These are phyloP conservation scores for Petromus typicus DNA, from an alignment of 2,113 vertebrate species.

Conservation along the genomic window DNA sequence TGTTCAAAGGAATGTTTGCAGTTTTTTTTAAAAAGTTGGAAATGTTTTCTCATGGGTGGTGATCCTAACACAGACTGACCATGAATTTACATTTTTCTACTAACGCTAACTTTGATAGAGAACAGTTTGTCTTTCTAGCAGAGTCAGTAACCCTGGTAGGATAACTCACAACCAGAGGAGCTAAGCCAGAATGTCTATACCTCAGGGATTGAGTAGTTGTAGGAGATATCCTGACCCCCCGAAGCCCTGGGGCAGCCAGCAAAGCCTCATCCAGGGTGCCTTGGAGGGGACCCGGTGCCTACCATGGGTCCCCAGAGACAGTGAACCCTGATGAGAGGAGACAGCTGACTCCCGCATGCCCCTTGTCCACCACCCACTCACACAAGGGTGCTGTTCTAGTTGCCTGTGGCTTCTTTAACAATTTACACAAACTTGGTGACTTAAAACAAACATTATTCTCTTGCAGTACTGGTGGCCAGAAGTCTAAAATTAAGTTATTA, in stretches of 20 bases:
- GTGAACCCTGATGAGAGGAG: neutral
- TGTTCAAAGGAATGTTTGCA: neutral
- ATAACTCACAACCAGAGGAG: neutral
- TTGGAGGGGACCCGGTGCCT: neutral
- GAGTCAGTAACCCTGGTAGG: neutral
- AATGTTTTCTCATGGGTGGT: neutral
- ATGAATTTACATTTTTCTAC: neutral
- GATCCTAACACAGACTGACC: neutral
- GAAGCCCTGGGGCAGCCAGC: neutral
- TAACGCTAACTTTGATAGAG: neutral
- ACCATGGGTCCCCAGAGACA: neutral
- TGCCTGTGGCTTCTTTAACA: neutral
- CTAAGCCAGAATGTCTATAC: neutral
- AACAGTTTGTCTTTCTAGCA: neutral
- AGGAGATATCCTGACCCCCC: too few relatives aligned
- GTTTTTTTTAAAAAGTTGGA: neutral
- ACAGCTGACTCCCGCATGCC: neutral
- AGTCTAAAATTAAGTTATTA: neutral
- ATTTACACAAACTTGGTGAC: neutral
- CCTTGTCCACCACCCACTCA: too few relatives aligned
- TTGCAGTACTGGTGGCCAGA: neutral
- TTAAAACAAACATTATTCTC: neutral
- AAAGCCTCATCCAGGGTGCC: neutral
- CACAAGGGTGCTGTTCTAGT: neutral
- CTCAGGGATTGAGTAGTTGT: accelerated